A percentile compares a stretch with the other conserved stretches of the same genome.
Evolutionary conservation across 2,888 invertebrate species (phyloP).

Genomic region (Agonum fuliginosum): DNA sequence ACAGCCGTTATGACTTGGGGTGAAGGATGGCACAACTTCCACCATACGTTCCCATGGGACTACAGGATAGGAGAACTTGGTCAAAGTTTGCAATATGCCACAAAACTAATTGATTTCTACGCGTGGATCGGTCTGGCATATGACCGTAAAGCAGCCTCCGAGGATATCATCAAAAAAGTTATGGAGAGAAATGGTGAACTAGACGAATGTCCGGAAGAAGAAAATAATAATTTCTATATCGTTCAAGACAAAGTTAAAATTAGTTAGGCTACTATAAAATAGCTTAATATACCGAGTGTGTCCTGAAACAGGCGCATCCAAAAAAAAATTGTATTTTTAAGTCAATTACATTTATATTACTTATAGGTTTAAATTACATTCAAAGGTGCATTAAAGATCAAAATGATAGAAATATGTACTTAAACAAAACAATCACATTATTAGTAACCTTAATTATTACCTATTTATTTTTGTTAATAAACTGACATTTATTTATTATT

Average conservation of each 20-base stretch:
- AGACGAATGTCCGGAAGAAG: neutral
- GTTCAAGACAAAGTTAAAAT: neutral
- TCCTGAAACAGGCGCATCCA: no score
- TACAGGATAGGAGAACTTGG: constrained; percentile 71
- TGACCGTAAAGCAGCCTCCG: constrained; percentile 79
- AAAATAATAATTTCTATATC: neutral
- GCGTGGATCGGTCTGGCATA: constrained; percentile 82
- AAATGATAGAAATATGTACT: no score
- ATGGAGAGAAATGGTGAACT: constrained; percentile 67
- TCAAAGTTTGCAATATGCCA: constrained; percentile 78
- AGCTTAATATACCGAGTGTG: no score
- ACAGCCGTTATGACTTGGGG: constrained; percentile 73
- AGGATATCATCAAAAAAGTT: constrained; percentile 73
- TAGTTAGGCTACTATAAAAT: no score
- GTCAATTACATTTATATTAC: no score
- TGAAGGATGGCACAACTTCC: constrained; percentile 75
- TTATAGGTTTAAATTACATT: no score
- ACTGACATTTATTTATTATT: no score
- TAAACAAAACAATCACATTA: no score
- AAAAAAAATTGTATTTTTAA: no score
- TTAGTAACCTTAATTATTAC: no score
- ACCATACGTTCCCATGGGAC: constrained; percentile 73
- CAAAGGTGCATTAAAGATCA: no score
- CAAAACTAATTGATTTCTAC: constrained; percentile 80
- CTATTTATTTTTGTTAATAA: no score